A percentile compares a stretch with the other conserved stretches of the same genome.
Conservation (phyloP, 1,140 invertebrate species). For the Oreohelix idahoensis region DNA sequence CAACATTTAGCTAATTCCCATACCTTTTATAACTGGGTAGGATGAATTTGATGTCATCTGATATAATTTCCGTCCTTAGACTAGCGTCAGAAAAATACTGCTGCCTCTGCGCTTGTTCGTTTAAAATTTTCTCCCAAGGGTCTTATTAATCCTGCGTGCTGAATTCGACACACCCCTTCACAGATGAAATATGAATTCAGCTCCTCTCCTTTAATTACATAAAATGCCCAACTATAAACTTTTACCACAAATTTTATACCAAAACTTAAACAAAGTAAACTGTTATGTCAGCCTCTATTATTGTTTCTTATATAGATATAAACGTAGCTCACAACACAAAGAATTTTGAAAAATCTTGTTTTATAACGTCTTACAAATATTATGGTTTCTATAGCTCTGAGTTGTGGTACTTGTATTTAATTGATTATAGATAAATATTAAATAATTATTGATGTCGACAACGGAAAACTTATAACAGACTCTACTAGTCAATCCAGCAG, state of each 20-base stretch:
- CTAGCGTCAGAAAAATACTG: too few species aligned
- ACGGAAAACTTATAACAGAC: not conserved
- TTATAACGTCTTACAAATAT: not conserved
- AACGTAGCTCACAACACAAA: not conserved
- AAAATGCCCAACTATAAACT: not conserved
- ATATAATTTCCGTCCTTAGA: not conserved
- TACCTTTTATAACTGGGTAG: conserved; percentile 25
- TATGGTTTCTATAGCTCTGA: not conserved
- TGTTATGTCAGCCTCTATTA: not conserved
- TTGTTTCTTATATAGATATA: not conserved
- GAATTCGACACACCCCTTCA: not conserved
- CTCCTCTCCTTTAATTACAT: not conserved
- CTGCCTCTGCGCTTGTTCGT: too few species aligned
- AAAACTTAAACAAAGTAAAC: not conserved
- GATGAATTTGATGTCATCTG: conserved; percentile 24
- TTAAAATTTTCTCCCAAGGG: too few species aligned
- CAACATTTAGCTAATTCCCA: not conserved
- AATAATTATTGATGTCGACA: too few species aligned
- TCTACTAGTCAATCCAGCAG: not conserved
- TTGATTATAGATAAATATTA: too few species aligned
- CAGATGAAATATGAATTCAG: not conserved
- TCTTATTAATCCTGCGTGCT: not conserved
- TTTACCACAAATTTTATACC: not conserved
- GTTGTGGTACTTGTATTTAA: too few species aligned
- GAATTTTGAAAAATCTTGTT: not conserved